Evolutionary conservation across 2,113 vertebrate species (phyloP).

Genomic region (Chunga burmeisteri): DNA sequence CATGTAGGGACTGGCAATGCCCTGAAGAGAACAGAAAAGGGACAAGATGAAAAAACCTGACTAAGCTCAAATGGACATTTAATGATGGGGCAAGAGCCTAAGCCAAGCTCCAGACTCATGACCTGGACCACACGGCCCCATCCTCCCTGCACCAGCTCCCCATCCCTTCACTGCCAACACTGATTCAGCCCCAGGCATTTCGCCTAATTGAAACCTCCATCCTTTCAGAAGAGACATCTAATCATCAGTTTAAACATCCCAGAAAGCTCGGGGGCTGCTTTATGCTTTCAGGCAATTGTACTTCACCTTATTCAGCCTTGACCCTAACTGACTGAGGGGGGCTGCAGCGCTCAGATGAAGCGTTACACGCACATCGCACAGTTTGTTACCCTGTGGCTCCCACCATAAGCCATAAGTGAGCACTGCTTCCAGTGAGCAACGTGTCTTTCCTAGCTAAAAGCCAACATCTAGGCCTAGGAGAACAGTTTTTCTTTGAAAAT

Average conservation of each 20-base stretch:
- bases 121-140: neutral
- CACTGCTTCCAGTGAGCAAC: fast-evolving
- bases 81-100: neutral
- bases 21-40: neutral
- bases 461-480: fast-evolving
- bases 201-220: neutral
- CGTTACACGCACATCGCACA: fast-evolving
- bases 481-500: fast-evolving
- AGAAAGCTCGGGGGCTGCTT: neutral
- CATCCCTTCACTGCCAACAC: neutral
- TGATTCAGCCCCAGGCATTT: neutral
- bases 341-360: fast-evolving
- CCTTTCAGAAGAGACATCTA: neutral
- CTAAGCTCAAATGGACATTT: neutral
- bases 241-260: neutral
- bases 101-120: neutral
- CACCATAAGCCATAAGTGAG: fast-evolving
- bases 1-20: fast-evolving
- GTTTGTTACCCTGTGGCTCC: neutral
- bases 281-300: neutral
- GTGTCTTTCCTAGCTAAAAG: neutral
- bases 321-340: neutral
- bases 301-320: neutral
- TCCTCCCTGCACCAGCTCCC: neutral
- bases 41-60: neutral